Evolutionary conservation across 2,888 invertebrate species (phyloP), one percentile per base, ranked within the genome.

Genomic region (Drosophila nigricruria): DNA sequence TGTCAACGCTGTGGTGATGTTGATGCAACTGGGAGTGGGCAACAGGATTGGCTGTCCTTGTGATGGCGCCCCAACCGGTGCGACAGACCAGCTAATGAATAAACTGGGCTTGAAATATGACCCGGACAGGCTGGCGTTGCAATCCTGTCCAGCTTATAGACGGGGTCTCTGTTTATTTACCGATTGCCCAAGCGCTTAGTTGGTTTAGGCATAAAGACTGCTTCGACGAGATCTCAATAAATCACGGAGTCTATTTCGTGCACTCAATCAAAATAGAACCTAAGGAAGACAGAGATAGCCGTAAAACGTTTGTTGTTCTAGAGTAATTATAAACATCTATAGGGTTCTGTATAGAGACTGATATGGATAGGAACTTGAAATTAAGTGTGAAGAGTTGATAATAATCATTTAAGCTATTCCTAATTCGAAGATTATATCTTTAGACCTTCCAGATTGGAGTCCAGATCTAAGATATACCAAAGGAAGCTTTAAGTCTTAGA

Each of bases 1-100:
- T 83, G 83, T 88, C 83, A 88, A 72, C 83, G 74, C 83, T 88
- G 89, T 71, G 89, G 89, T 88, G 81, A 73, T 70, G 78, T 70
- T 80, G 77, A 59, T 73, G 63, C 67, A 43, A 45, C 70, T 58
- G 69, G 69, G 34, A 61, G 45, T 52, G 68, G 72, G 64, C 58
- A n/a, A 23, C 54, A 56, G 69, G 69, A 73, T 57, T 76, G 67
- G 47, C 45, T 65, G 45, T 27, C 12, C 25, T n/a, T 12, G 5
- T 45, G 45, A 38, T n/a, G 38, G 3, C n/a, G 49, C 49, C 49
- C 49, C 30, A 32, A 32, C 30, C 30, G 53, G 23, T 36, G 61
- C 34, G 53, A 36, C 54, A 47, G 43, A 47, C 12, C 47, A 53
- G 72, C 69, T 73, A 88, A 83, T 83, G 86, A 82, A 82, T 85